Evolutionary conservation across 2,888 invertebrate species (phyloP), one percentile per base, ranked within the genome.

Genomic region (Sminthurinus aureus): DNA sequence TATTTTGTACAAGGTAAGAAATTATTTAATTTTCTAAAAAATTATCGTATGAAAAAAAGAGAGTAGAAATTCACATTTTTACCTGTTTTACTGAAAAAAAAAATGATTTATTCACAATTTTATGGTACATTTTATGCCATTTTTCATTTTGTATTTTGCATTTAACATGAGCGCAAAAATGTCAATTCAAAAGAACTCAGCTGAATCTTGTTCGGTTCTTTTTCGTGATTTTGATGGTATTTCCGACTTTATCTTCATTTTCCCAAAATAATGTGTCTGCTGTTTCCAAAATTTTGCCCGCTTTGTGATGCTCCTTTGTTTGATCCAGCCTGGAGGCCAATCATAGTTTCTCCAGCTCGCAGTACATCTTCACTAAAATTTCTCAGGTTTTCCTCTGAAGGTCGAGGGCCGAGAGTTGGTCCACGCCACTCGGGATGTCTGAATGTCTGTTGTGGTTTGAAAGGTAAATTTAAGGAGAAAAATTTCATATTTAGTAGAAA

Each of bases 231-330:
- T 38, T 38, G 3, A 38, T 38, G 38, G 38, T 38, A 38, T 38
- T 38, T 38, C 6, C 3, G 1, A 38, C 6, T 38, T 38, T 38
- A 38, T 38, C 3, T 38, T 38, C 38, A 89, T 83, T 89, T 89
- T 71, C 89, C 89, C 85, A 95, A 92, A 88, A 95, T 93, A 89
- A 95, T 95, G 90, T 95, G 95, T 89, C 95, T 93, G 74, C 94
- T 93, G 50, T 95, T 94, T n/a, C 96, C 96, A 89, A 96, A 95
- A 92, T 91, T 96, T 90, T 95, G 95, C 11, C 97, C 97, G 0
- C 95, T 94, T 90, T 96, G 96, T 64, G 93, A 94, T 13, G 96
- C 96, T 18, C 95, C 93, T 89, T 94, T 94, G 91, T 97, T 97
- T 87, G 94, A 93, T 67, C 97, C 97, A 77, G 96, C 96, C 91